Conservation (phyloP, 2,113 vertebrate species). For the Lanius ludovicianus region DNA sequence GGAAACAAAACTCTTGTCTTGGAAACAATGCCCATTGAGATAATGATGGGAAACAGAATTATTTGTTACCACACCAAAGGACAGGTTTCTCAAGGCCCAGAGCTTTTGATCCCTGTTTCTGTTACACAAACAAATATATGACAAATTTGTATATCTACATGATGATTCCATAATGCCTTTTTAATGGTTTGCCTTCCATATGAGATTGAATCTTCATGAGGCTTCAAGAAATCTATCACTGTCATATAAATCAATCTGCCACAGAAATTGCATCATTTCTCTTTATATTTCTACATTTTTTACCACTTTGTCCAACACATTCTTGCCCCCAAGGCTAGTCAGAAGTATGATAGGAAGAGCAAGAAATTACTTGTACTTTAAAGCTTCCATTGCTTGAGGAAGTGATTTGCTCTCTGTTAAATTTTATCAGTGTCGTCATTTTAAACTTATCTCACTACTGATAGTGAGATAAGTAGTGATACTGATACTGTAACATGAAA, state of each 20-base stretch:
- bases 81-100: not conserved
- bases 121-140: not conserved
- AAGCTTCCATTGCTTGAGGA: not conserved
- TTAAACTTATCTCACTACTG: not conserved
- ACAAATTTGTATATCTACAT: not conserved
- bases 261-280: not conserved
- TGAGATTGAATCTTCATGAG: not conserved
- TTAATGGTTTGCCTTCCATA: not conserved
- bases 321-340: not conserved
- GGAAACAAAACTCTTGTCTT: not conserved
- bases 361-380: not conserved
- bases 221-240: not conserved
- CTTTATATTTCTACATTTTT: not conserved
- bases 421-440: not conserved
- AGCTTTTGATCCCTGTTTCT: not conserved
- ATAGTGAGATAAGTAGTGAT: not conserved
- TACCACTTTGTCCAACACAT: not conserved
- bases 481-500: not conserved
- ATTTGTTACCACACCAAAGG: not conserved
- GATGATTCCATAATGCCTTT: not conserved
- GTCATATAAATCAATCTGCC: not conserved
- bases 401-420: not conserved
- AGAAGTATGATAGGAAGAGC: not conserved
- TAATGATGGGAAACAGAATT: not conserved
- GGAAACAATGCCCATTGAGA: not conserved